Conservation (phyloP, 2,113 vertebrate species). For the Syngnathus scovelli region DNA sequence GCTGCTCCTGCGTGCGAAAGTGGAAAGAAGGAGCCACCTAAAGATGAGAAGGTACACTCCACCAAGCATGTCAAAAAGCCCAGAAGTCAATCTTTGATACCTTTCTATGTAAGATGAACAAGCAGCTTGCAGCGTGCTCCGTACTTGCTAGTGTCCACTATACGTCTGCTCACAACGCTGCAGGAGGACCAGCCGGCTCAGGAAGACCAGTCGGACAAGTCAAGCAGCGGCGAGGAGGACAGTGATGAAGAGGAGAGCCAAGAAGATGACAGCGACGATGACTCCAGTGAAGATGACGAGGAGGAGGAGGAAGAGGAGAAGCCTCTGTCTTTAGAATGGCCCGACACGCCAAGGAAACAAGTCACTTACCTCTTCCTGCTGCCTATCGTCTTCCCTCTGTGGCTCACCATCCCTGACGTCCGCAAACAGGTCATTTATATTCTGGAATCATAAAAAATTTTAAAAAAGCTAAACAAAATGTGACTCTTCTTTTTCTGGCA, state of each 20-base stretch:
- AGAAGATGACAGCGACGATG: constrained; percentile 39
- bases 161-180: constrained; percentile 11
- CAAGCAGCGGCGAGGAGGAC: constrained; percentile 43
- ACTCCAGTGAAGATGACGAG: constrained; percentile 52
- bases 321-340: constrained; percentile 89
- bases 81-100: constrained; percentile 58
- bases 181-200: constrained; percentile 50
- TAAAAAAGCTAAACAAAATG: background rate
- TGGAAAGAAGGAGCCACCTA: constrained; percentile 44
- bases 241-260: constrained; percentile 40
- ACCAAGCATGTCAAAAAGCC: constrained; percentile 36
- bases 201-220: constrained; percentile 43
- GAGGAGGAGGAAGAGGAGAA: constrained; percentile 71
- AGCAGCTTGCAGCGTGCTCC: background rate
- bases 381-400: constrained; percentile 90
- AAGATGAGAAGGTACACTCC: constrained; percentile 57
- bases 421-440: constrained; percentile 77
- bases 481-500: constrained; percentile 59
- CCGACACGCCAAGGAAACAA: constrained; percentile 80
- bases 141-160: background rate
- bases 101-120: constrained; percentile 46
- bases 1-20: constrained; percentile 20
- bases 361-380: constrained; percentile 86
- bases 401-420: constrained; percentile 90
- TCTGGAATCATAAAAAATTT: constrained; percentile 2